These are phyloP conservation scores for Holothuria glaberrima DNA, from an alignment of 35 echinoderm and acorn worm species.

Conservation along the genomic window DNA sequence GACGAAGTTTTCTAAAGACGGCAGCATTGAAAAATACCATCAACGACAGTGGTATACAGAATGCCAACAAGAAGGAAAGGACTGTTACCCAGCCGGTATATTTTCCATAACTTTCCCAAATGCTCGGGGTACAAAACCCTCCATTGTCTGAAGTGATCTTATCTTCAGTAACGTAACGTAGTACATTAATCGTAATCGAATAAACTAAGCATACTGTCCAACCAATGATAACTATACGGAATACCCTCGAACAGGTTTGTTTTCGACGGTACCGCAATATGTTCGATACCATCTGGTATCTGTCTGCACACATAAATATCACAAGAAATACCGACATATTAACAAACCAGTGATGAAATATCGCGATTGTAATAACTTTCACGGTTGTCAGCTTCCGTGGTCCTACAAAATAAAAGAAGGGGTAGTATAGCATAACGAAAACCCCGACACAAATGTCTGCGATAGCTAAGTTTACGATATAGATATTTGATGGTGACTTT, in stretches of 20 bases:
- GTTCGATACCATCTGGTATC: constrained; percentile 32
- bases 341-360: constrained; percentile 16
- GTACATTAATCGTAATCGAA: background rate
- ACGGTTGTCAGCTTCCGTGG: background rate
- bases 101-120: constrained; percentile 39
- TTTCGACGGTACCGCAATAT: constrained; percentile 10
- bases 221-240: background rate
- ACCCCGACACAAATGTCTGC: constrained; percentile 40
- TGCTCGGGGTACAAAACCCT: constrained; percentile 1
- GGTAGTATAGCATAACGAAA: constrained; percentile 34
- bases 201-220: constrained; percentile 16
- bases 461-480: constrained; percentile 39
- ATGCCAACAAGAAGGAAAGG: background rate
- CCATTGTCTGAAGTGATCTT: background rate
- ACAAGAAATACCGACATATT: constrained; percentile 35
- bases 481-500: constrained; percentile 2
- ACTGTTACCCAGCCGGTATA: constrained; percentile 17
- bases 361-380: background rate
- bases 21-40: constrained; percentile 35
- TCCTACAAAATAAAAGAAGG: constrained; percentile 28
- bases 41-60: constrained; percentile 29
- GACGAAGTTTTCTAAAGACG: constrained; percentile 25
- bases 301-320: constrained; percentile 43
- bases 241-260: background rate
- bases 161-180: constrained; percentile 19